Evolutionary conservation across 2,888 invertebrate genomes (phyloP), one percentile per base, ranked within the genome.

Genomic region (Itoplectis maculator): DNA sequence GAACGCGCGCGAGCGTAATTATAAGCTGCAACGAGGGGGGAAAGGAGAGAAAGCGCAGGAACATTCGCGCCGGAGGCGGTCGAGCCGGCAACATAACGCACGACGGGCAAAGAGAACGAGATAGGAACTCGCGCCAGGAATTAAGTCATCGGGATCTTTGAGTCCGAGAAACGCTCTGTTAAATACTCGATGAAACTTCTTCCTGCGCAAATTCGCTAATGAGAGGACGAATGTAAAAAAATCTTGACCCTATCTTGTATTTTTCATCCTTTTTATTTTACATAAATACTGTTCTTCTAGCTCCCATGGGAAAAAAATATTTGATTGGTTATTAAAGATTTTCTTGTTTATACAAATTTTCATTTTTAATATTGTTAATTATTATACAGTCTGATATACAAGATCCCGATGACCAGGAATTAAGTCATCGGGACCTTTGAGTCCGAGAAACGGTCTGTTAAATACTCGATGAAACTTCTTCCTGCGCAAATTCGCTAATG

Each of bases 1-100:
- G 72, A 51, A 42, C 56, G 59, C 65, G 68, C 66, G 68, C 61
- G 49, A 56, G 59, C 66, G 56, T 79, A 77, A 77, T 77, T 70
- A 70, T 61, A 77, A 77, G 47, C 49, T 40, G 51, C 54, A 69
- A 37, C 61, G 68, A 54, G 42, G 37, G 42, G 35, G 68, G 47
- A 54, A 61, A 61, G 37, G 69, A 61, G 68, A 51, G 61, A 75
- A 51, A 68, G 49, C 70, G 77, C 35, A 59, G 68, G 35, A 42
- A 56, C 56, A 56, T 68, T 15, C n/a, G 68, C 15, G 69, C 78
- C 70, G 35, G 70, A 47, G 65, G 76, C 56, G 35, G 8, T 7
- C 18, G 40, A 45, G 59, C n/a, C 47, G 61, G 23, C 37, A 42
- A 35, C 40, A 40, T 45, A 56, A 40, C 65, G 42, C 65, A 54